Conservation (phyloP, 2,797 vertebrate genomes). For the Acanthurus lineatus region DNA sequence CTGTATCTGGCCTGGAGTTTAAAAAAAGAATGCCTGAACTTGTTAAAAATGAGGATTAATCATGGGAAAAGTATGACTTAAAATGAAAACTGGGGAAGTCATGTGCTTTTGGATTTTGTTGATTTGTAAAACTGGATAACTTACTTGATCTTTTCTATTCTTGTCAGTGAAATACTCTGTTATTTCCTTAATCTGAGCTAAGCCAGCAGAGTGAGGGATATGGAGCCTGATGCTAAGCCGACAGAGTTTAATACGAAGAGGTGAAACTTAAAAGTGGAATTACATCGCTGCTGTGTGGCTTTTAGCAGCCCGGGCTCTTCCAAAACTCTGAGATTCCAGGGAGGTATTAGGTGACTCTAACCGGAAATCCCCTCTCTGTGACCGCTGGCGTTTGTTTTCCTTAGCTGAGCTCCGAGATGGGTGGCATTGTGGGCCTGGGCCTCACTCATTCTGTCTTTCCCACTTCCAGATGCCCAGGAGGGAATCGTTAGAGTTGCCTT, state of each 20-base stretch:
- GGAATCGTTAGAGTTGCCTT: slow-evolving; percentile 77
- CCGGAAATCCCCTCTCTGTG: slow-evolving; percentile 83
- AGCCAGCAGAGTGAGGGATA: slow-evolving; percentile 35
- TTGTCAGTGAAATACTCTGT: slow-evolving; percentile 61
- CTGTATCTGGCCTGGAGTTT: slow-evolving; percentile 27
- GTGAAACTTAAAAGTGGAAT: slow-evolving; percentile 71
- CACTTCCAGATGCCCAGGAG: slow-evolving; percentile 81
- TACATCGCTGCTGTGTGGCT: slow-evolving; percentile 68
- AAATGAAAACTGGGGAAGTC: slow-evolving; percentile 26
- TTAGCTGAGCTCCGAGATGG: slow-evolving; percentile 80
- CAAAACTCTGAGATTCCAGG: slow-evolving; percentile 76
- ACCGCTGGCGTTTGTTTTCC: slow-evolving; percentile 80
- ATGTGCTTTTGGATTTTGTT: slow-evolving; percentile 47
- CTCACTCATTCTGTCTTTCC: slow-evolving; percentile 74
- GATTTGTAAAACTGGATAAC: slow-evolving; percentile 59
- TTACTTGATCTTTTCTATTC: slow-evolving; percentile 66
- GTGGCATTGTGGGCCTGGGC: slow-evolving; percentile 80
- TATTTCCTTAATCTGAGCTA: slow-evolving; percentile 62
- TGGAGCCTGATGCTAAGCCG: slow-evolving; percentile 57
- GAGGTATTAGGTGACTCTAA: slow-evolving; percentile 81
- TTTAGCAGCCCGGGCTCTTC: slow-evolving; percentile 55
- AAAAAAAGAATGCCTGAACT: slow-evolving; percentile 31
- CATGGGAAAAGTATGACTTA: slow-evolving; percentile 51
- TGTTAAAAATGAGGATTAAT: slow-evolving; percentile 44
- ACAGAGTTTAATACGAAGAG: slow-evolving; percentile 56